Evolutionary conservation across 2,797 vertebrate species (phyloP), one percentile per base, ranked within the genome.

Genomic region (Synanceia verrucosa): DNA sequence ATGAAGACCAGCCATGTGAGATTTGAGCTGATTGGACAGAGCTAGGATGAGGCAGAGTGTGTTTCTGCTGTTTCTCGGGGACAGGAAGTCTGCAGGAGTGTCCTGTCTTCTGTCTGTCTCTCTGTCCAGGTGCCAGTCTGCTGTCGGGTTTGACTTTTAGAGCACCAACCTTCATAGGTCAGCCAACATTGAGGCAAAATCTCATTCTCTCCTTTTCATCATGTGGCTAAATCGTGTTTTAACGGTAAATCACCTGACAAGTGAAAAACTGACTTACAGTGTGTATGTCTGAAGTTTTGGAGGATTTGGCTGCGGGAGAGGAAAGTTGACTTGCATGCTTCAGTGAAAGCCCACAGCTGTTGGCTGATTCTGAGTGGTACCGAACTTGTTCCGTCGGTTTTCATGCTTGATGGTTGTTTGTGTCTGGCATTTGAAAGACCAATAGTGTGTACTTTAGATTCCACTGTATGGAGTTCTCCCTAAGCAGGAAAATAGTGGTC

Each of bases 1-100:
- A 89, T 80, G 79, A 90, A 86, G 80, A 81, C 81, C 82, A 89
- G 85, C 80, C 73, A 72, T 73, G 79, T 78, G 61, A 70, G 75
- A 70, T 70, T 41, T 7, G 46, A 81, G 57, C 36, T 57, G 70
- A 73, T 73, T 62, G 78, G 81, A 78, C 68, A 41, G 50, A 68
- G 61, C 37, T 5, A 18, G 50, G 73, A 79, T 6, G 34, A 70
- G 67, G 61, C 62, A 0, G 53, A 59, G 44, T 58, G 61, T 34
- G 51, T 51, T 58, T 52, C 64, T 29, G 24, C 57, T 33, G 56
- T 39, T 73, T 86, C 57, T 65, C 2, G 26, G 63, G 70, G 75
- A 81, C 79, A 79, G 81, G 78, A 87, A 81, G 81, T 83, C 75
- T 69, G 73, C 60, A 9, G 57, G 47, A 57, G 53, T 73, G 73